These are phyloP conservation scores for Nebria salina DNA, from an alignment of 2,888 invertebrate genomes.

Conservation along the genomic window DNA sequence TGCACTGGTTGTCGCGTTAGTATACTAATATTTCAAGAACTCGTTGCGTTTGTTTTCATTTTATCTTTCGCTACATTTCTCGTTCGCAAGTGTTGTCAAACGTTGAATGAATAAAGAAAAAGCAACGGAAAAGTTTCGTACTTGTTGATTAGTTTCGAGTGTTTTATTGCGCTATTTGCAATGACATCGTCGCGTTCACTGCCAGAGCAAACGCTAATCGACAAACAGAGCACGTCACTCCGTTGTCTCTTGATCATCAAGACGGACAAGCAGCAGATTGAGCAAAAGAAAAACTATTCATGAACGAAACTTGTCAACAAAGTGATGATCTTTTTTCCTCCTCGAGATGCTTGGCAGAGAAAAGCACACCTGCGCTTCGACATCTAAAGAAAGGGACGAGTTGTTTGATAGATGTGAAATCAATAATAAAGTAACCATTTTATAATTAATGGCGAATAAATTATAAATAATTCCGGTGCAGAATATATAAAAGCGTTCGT, in stretches of 20 bases:
- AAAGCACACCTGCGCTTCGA: neutral
- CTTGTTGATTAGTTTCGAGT: constrained; percentile 45
- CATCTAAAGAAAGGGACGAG: neutral
- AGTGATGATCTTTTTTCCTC: neutral
- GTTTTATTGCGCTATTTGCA: constrained; percentile 45
- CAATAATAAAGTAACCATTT: constrained; percentile 49
- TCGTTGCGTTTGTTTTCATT: constrained; percentile 38
- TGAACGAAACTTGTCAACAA: neutral
- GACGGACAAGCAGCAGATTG: neutral
- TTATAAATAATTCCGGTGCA: constrained; percentile 50
- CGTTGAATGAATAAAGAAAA: constrained; percentile 38
- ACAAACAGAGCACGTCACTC: constrained; percentile 34
- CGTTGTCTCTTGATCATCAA: constrained; percentile 7
- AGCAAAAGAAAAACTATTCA: constrained; percentile 1
- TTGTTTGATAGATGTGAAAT: constrained; percentile 50
- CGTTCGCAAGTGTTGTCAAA: constrained; percentile 27
- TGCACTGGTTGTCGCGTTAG: constrained; percentile 35
- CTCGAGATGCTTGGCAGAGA: neutral
- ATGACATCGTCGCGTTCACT: constrained; percentile 29
- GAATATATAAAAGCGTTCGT: constrained; percentile 32
- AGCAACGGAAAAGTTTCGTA: constrained; percentile 42
- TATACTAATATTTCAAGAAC: constrained; percentile 32
- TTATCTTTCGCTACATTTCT: neutral
- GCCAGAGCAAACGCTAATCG: constrained; percentile 33
- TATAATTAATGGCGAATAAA: constrained; percentile 51